Conservation (phyloP, 2,888 invertebrate species). For the Laspeyria flexula region DNA sequence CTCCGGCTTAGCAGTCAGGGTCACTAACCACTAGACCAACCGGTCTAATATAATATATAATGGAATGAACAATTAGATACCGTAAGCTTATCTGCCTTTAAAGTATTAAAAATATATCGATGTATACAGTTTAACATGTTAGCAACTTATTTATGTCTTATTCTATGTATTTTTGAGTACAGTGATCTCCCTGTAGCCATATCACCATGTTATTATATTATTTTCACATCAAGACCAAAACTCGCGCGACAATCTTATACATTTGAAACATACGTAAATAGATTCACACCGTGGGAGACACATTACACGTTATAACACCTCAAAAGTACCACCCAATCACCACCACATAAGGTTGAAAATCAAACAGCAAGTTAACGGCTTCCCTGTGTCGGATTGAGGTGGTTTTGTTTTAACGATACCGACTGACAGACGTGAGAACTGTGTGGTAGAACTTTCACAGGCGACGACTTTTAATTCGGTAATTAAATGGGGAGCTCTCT, state of each 20-base stretch:
- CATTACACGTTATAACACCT: constrained; percentile 32
- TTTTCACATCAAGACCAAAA: background rate
- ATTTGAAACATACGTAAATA: constrained; percentile 56
- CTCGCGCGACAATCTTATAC: constrained; percentile 21
- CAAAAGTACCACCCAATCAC: constrained; percentile 37
- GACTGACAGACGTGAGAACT: constrained; percentile 81
- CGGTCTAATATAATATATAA: too few relatives aligned
- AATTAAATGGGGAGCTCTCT: constrained; percentile 47
- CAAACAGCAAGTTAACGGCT: constrained; percentile 18
- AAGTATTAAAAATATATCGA: too few relatives aligned
- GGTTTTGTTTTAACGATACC: constrained; percentile 70
- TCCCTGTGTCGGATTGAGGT: constrained; percentile 52
- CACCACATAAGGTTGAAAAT: constrained; percentile 42
- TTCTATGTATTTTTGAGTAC: too few relatives aligned
- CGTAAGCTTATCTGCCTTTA: too few relatives aligned
- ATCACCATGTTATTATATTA: background rate
- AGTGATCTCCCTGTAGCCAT: too few relatives aligned
- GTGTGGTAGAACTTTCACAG: constrained; percentile 71
- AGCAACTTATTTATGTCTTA: too few relatives aligned
- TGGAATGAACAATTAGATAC: too few relatives aligned
- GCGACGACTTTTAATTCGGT: constrained; percentile 52
- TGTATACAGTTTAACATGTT: too few relatives aligned
- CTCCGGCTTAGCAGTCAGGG: too few relatives aligned
- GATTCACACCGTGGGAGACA: constrained; percentile 69
- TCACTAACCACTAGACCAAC: too few relatives aligned